Conservation (phyloP, 2,797 vertebrate genomes). For the Nyctalus aviator region DNA sequence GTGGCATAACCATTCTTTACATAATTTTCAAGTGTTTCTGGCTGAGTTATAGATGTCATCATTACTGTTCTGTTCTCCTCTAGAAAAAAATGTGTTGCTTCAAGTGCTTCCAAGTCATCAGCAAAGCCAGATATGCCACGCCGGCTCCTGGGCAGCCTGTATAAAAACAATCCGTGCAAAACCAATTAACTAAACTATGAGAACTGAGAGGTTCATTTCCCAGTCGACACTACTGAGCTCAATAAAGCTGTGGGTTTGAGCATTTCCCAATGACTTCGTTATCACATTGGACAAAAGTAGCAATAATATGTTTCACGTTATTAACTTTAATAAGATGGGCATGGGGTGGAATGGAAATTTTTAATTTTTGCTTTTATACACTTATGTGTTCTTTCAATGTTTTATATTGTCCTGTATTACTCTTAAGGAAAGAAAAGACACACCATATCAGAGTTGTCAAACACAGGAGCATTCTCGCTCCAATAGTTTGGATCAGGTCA, state of each 20-base stretch:
- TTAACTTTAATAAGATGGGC: not conserved
- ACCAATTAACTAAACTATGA: not conserved
- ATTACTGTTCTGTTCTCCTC: not conserved
- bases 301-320: not conserved
- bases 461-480: not conserved
- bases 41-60: not conserved
- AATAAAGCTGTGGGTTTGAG: not conserved
- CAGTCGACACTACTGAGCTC: rapidly evolving
- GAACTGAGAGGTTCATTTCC: not conserved
- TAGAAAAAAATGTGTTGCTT: not conserved
- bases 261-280: not conserved
- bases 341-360: not conserved
- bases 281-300: not conserved
- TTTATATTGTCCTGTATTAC: not conserved
- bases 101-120: conserved; percentile 39
- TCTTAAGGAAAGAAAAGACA: not conserved
- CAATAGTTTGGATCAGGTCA: not conserved
- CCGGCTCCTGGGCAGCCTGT: not conserved
- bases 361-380: not conserved
- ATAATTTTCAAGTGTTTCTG: conserved; percentile 70
- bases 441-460: not conserved
- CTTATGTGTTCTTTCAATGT: not conserved
- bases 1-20: conserved; percentile 60
- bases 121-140: not conserved
- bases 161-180: not conserved